Evolutionary conservation across 2,888 invertebrate species (phyloP), one percentile per base, ranked within the genome.

Genomic region (Eurytoma californica): DNA sequence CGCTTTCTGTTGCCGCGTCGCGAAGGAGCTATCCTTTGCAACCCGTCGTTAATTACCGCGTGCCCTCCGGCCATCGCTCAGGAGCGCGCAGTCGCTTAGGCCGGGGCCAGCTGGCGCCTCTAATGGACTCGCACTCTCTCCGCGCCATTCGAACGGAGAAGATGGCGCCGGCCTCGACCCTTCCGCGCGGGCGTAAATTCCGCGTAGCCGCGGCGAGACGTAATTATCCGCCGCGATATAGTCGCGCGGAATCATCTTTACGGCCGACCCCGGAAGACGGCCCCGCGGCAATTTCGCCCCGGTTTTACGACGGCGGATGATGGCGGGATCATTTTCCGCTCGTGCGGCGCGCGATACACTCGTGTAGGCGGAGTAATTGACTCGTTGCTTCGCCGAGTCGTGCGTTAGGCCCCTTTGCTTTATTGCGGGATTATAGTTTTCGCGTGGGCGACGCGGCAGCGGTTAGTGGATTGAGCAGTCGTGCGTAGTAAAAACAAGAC

Each of bases 161-260:
- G 14, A 53, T 53, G n/a, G 53, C 53, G 53, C 53, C 2, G 51
- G 16, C 24, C 49, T 53, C 53, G n/a, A 53, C 53, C 53, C 53
- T 53, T 9, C 39, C 53, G 14, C 2, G 24, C 2, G 53, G 53
- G 16, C 53, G 53, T 53, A 53, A 53, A 39, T 63, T 63, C 47
- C 53, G 53, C 16, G 24, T n/a, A 47, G 28, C 24, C 9, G 53
- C 16, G 82, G 77, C 80, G 80, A 78, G 83, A 82, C 79, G 84
- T 84, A 85, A 85, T 85, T 85, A 85, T 84, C 82, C 83, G 82
- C 82, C 79, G 76, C 81, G 77, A 49, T 53, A 53, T 53, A 53
- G 53, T 47, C 47, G 82, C 5, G 24, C 39, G 60, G 76, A 80
- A 84, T 84, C 82, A 85, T 84, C 85, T 85, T 85, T 85, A 84